phyloP scores from a whole-genome alignment of 2,113 vertebrate species.

The Opisthocomus hoazin region DNA sequence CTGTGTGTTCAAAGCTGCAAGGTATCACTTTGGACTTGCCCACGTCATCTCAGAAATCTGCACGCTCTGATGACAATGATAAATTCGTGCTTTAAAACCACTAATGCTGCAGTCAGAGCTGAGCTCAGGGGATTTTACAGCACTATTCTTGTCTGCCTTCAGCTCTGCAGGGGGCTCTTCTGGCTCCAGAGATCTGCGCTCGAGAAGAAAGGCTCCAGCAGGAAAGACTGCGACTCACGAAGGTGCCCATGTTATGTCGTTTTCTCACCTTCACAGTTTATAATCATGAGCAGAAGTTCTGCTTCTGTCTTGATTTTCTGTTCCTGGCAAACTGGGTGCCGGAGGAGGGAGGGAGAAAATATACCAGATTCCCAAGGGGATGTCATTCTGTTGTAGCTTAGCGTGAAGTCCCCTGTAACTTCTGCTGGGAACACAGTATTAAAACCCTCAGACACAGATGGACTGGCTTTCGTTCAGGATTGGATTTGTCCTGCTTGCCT shows the following conservation, averaged over 20 bases:
- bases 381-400: neutral
- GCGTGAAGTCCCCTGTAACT: neutral
- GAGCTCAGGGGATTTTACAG: neutral
- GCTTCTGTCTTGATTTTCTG: neutral
- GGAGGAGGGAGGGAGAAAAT: neutral
- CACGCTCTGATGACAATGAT: neutral
- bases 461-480: neutral
- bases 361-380: neutral
- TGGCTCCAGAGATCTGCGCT: neutral
- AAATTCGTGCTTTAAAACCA: neutral
- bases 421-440: neutral
- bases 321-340: neutral
- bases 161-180: neutral
- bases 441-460: neutral
- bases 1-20: neutral
- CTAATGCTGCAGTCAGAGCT: neutral
- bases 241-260: rapidly evolving
- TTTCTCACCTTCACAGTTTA: neutral
- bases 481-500: neutral
- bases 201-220: neutral
- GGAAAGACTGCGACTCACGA: neutral
- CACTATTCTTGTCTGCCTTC: neutral
- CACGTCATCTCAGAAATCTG: neutral
- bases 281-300: neutral
- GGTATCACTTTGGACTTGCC: neutral